phyloP scores from a whole-genome alignment of 2,888 invertebrate species.

The Drosophila neonasuta region DNA sequence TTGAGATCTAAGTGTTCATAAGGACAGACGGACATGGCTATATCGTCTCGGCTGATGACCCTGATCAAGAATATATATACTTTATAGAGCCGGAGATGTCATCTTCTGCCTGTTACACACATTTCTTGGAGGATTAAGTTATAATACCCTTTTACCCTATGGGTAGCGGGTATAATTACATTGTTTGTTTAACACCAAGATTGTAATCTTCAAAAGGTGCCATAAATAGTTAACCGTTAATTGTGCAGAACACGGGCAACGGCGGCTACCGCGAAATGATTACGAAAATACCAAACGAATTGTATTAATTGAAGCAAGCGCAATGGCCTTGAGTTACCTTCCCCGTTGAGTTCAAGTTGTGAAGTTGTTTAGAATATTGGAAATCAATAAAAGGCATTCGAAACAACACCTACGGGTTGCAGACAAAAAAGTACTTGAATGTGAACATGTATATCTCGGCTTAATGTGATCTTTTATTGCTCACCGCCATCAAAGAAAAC shows the following conservation, averaged over 20 bases:
- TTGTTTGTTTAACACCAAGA: constrained; percentile 53
- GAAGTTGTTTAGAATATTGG: constrained; percentile 20
- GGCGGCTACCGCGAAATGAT: constrained; percentile 45
- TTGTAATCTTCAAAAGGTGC: constrained; percentile 49
- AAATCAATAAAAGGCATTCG: constrained; percentile 31
- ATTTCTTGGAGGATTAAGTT: no score
- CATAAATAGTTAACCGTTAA: constrained; percentile 66
- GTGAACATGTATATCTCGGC: constrained; percentile 17
- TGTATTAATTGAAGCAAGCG: constrained; percentile 40
- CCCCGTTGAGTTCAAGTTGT: constrained; percentile 15
- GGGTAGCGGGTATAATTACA: constrained; percentile 42
- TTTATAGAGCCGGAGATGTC: no score
- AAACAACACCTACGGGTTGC: constrained; percentile 64
- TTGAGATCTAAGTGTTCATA: no score
- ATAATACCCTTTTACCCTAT: no score
- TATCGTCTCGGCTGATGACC: no score
- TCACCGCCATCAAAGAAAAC: constrained; percentile 33
- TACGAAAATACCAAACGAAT: constrained; percentile 40
- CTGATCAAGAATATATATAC: no score
- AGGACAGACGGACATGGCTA: no score
- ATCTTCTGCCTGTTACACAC: no score
- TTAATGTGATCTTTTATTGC: constrained; percentile 59
- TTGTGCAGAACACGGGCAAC: constrained; percentile 42
- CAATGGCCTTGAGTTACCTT: constrained; percentile 63
- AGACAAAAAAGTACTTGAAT: neutral